Percentiles rank a stretch among this genome's conserved stretches.
Conservation (phyloP, 2,113 vertebrate species). For the Pelecanus crispus region DNA sequence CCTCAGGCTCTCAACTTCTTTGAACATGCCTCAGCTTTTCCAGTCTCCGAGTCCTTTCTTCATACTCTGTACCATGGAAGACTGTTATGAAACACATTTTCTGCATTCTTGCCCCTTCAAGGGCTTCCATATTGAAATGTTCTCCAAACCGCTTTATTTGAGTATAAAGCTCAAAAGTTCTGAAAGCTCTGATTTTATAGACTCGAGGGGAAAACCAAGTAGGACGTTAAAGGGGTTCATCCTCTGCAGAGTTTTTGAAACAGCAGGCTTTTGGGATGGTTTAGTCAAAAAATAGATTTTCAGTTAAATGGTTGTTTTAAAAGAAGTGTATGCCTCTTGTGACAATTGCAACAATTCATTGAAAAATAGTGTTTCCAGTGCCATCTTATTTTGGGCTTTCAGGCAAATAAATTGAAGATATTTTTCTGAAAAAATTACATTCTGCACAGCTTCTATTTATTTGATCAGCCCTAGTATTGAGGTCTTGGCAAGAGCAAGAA, state of each 20-base stretch:
- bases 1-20: constrained; percentile 29
- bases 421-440: not conserved
- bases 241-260: not conserved
- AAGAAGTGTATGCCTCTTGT: not conserved
- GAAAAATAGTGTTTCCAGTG: not conserved
- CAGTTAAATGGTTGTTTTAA: not conserved
- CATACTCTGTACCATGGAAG: constrained; percentile 37
- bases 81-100: constrained; percentile 56
- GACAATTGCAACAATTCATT: not conserved
- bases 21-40: constrained; percentile 58
- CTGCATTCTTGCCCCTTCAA: constrained; percentile 24
- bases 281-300: not conserved
- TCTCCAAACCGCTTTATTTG: not conserved
- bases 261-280: not conserved
- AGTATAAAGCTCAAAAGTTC: constrained; percentile 7
- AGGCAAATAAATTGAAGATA: not conserved
- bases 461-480: not conserved
- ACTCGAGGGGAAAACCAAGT: not conserved
- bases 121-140: constrained; percentile 51
- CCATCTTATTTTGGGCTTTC: not conserved
- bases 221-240: not conserved
- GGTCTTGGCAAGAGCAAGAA: not conserved
- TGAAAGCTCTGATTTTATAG: constrained; percentile 35
- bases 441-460: not conserved
- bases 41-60: constrained; percentile 27